Evolutionary conservation across 2,113 vertebrate species (phyloP), one percentile per base, ranked within the genome.

Genomic region (Tenebrosternarchus preto): DNA sequence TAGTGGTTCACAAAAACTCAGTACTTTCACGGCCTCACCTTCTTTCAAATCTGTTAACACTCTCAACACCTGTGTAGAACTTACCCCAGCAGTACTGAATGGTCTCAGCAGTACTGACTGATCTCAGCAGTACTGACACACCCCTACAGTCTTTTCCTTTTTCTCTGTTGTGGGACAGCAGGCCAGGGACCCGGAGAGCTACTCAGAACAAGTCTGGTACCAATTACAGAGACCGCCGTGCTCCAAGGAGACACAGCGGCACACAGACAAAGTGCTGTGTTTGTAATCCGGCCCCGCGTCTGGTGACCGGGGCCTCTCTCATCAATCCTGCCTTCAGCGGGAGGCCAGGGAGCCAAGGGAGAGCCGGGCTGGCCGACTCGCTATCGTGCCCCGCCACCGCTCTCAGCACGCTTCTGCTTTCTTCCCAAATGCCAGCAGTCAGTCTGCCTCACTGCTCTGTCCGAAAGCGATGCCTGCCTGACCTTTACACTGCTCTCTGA

Each of bases 211-310:
- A 53, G 66, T 76, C 64, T 61, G 76, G 64, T 80, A 73, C 87
- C 89, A 91, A 90, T 91, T 91, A 92, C 88, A 87, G 84, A 87
- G 80, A 25, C 70, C 11, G 81, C 81, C 84, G 59, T 71, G 80
- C 84, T 90, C 84, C 85, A 85, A 89, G 85, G 85, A 91, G 87
- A 57, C 56, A 69, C 55, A 85, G 81, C 80, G 82, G 84, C 79
- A 84, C 85, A 88, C 81, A 88, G 91, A 92, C 89, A 91, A 91
- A 91, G 89, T 83, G 85, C 8, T 74, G 33, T 81, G 85, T 89
- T 90, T 91, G 90, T 90, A 91, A 92, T 92, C 90, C 89, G 64
- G 88, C 89, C 88, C 79, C 60, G 86, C 87, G 90, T 89, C 91
- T 90, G 82, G 80, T 81, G 73, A 17, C 86, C 33, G 85, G n/a